A percentile compares a stretch with the other conserved stretches of the same genome.
Evolutionary conservation across 2,888 invertebrate genomes (phyloP).

Genomic region (Nycteola revayana): DNA sequence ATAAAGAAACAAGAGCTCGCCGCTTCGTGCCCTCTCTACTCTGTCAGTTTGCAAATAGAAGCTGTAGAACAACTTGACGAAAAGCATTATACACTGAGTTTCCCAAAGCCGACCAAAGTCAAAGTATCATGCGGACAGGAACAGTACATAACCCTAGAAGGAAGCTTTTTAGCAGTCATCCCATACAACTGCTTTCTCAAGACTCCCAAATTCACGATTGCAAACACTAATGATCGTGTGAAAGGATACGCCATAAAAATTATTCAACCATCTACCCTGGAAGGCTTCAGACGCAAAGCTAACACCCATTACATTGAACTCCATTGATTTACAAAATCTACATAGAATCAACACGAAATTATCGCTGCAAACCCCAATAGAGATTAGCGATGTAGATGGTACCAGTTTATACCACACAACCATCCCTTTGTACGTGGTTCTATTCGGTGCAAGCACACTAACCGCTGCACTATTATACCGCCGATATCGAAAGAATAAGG

Average conservation of each 20-base stretch:
- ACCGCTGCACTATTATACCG: background rate
- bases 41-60: conserved; percentile 5
- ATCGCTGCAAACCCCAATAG: background rate
- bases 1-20: conserved; percentile 16
- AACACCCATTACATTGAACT: conserved; percentile 3
- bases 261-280: background rate
- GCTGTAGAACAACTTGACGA: conserved; percentile 26
- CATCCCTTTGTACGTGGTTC: conserved; percentile 9
- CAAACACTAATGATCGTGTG: conserved; percentile 2
- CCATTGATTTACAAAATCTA: conserved; percentile 7
- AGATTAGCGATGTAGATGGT: background rate
- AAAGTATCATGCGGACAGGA: conserved; percentile 20
- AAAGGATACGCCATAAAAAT: conserved; percentile 3
- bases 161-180: conserved; percentile 21
- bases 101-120: background rate
- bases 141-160: conserved; percentile 14
- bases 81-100: conserved; percentile 15
- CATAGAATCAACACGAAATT: conserved; percentile 6
- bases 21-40: conserved; percentile 4
- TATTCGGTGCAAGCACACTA: conserved; percentile 5
- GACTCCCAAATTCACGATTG: conserved; percentile 13
- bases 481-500: too few species aligned
- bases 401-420: conserved; percentile 13
- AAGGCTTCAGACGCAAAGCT: background rate
- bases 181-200: conserved; percentile 11